Conservation (phyloP, 2,797 vertebrate species). For the Lepilemur ruficaudatus region DNA sequence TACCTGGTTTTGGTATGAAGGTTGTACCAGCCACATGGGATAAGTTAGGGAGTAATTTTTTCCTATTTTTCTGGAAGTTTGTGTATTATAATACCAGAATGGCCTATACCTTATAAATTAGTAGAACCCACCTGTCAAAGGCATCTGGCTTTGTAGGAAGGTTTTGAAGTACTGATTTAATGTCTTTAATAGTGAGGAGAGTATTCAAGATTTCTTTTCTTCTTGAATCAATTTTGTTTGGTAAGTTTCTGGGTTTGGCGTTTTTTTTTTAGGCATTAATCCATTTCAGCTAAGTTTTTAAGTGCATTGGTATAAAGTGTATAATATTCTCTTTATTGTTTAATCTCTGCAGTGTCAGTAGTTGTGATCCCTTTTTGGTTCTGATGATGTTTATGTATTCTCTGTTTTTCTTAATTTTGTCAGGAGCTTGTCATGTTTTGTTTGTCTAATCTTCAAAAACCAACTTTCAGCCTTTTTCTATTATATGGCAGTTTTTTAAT, state of each 20-base stretch:
- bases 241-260: neutral
- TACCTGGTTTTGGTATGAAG: neutral
- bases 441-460: conserved; percentile 1
- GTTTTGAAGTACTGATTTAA: neutral
- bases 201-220: neutral
- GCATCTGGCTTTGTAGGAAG: neutral
- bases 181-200: neutral
- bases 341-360: neutral
- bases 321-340: neutral
- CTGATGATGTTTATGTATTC: neutral
- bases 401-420: neutral
- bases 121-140: conserved; percentile 14
- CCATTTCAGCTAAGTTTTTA: neutral
- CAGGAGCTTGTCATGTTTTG: neutral
- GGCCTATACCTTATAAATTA: neutral
- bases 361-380: neutral
- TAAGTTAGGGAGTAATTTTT: neutral
- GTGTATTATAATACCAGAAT: neutral
- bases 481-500: neutral
- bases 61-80: neutral
- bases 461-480: neutral
- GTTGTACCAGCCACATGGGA: neutral
- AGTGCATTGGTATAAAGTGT: neutral
- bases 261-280: neutral
- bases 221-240: neutral